These are phyloP conservation scores for Macrosteles quadrilineatus DNA, from an alignment of 1,140 invertebrate species.

Conservation along the genomic window DNA sequence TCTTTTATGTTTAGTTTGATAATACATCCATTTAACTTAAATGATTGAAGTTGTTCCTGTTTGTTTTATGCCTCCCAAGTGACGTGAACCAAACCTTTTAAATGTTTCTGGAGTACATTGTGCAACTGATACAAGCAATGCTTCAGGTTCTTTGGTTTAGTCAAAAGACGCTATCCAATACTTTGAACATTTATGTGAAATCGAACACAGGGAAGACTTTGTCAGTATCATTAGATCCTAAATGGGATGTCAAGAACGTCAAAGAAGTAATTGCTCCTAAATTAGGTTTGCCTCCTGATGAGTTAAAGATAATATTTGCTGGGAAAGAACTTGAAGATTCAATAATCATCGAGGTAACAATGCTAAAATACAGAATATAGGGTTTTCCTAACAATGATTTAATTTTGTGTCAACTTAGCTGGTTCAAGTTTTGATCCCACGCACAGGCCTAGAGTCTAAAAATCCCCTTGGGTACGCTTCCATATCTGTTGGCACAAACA, in stretches of 20 bases:
- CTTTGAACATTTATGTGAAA: constrained; percentile 69
- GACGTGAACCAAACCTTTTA: no score
- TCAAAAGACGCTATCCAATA: constrained; percentile 61
- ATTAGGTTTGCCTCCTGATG: constrained; percentile 65
- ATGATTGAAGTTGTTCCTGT: no score
- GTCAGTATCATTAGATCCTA: constrained; percentile 68
- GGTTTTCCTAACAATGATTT: no score
- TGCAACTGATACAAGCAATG: constrained; percentile 60
- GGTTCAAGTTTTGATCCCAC: no score
- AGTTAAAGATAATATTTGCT: constrained; percentile 83
- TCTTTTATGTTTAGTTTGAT: no score
- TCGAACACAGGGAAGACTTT: constrained; percentile 68
- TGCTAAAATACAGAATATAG: neutral
- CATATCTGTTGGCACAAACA: no score
- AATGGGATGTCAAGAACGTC: constrained; percentile 74
- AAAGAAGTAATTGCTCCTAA: constrained; percentile 71
- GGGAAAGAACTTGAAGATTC: constrained; percentile 79
- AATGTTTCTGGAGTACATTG: constrained; percentile 57
- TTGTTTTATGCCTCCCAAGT: no score
- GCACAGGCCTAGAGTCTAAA: no score
- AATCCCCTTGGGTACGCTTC: no score
- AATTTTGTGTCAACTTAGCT: no score
- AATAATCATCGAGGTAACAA: constrained; percentile 65
- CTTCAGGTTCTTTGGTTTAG: constrained; percentile 63
- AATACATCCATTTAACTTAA: no score